A percentile compares a stretch with the other conserved stretches of the same genome.
phyloP scores from a whole-genome alignment of 2,113 vertebrate genomes.

The Monarcha castaneiventris region DNA sequence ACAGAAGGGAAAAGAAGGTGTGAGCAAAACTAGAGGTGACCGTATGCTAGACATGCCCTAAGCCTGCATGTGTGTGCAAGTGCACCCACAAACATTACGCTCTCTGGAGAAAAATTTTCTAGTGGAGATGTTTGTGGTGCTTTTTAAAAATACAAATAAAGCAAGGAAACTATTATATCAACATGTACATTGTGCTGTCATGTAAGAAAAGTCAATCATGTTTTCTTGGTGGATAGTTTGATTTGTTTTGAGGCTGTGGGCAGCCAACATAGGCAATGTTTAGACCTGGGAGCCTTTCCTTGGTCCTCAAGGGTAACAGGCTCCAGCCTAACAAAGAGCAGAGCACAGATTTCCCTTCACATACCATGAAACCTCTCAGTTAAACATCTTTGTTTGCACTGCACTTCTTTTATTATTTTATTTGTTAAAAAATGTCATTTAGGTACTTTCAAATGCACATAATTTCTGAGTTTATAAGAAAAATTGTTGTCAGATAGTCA shows the following conservation, averaged over 20 bases:
- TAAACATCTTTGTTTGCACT: background rate
- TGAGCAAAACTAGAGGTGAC: background rate
- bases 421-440: background rate
- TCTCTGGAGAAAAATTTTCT: background rate
- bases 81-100: fast-evolving
- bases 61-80: background rate
- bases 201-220: background rate
- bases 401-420: background rate
- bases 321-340: background rate
- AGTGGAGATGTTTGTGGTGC: fast-evolving
- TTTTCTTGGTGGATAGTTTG: background rate
- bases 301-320: background rate
- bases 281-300: background rate
- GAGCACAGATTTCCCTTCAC: background rate
- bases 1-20: background rate
- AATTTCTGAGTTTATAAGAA: background rate
- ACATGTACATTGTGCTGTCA: background rate
- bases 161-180: background rate
- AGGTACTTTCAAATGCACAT: background rate
- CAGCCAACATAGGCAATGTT: background rate
- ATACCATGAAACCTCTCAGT: background rate
- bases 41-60: background rate
- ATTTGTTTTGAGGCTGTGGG: background rate
- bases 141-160: background rate
- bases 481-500: background rate